A percentile compares a stretch with the other conserved stretches of the same genome.
These are phyloP conservation scores for Pocillopora verrucosa DNA, from an alignment of 64 coral and sea anemone species.

Conservation along the genomic window DNA sequence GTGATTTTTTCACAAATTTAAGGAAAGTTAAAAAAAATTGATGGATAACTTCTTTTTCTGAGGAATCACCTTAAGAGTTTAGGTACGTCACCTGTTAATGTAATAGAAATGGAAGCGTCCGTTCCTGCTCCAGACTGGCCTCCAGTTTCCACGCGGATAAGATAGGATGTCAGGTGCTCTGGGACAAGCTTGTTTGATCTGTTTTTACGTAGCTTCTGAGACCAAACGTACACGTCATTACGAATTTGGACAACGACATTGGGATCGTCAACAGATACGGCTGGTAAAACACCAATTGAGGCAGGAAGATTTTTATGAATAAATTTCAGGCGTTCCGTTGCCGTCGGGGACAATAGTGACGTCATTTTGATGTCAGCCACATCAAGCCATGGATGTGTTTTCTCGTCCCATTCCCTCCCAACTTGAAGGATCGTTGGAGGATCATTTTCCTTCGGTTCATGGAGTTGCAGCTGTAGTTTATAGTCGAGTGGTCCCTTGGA, in stretches of 20 bases:
- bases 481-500: conserved; percentile 55
- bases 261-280: conserved; percentile 49
- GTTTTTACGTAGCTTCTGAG: conserved; percentile 24
- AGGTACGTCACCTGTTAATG: conserved; percentile 56
- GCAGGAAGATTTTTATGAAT: conserved; percentile 19
- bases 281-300: conserved; percentile 6
- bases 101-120: conserved; percentile 55
- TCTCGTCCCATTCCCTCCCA: conserved; percentile 54
- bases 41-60: not conserved
- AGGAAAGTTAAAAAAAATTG: not conserved
- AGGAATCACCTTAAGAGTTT: not conserved
- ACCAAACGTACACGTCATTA: conserved; percentile 19
- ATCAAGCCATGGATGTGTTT: conserved; percentile 64
- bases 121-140: conserved; percentile 49
- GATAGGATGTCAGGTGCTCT: conserved; percentile 37
- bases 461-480: conserved; percentile 59
- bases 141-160: conserved; percentile 57
- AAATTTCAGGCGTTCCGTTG: conserved; percentile 13
- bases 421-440: conserved; percentile 25
- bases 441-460: conserved; percentile 32
- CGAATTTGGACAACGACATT: conserved; percentile 46
- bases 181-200: not conserved
- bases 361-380: conserved; percentile 69
- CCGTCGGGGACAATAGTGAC: conserved; percentile 23
- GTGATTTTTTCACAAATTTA: not conserved